phyloP scores from a whole-genome alignment of 2,888 invertebrate genomes.

The Pristionchus arcanus region DNA sequence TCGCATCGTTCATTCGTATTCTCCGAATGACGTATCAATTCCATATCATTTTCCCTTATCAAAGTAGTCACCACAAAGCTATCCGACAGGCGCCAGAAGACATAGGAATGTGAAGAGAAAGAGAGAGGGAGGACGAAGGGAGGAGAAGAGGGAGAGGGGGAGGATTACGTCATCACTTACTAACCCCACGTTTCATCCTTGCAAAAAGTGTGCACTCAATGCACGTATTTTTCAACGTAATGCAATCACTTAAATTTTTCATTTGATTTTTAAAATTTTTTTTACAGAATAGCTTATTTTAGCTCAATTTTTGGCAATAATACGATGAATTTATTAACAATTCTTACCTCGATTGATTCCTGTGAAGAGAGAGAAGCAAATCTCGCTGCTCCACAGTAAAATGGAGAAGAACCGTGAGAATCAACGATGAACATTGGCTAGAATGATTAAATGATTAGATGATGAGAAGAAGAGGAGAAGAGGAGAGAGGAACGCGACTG shows the following conservation, averaged over 20 bases:
- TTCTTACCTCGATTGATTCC: slow-evolving; percentile 5
- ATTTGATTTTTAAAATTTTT: neutral
- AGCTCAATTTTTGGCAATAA: neutral
- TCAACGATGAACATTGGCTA: slow-evolving; percentile 32
- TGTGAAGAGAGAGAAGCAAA: slow-evolving; percentile 30
- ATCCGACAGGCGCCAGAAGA: slow-evolving; percentile 12
- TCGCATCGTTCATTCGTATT: neutral
- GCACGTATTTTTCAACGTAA: neutral
- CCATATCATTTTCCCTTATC: slow-evolving; percentile 21
- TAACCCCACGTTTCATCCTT: neutral
- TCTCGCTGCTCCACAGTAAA: slow-evolving; percentile 30
- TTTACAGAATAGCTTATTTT: neutral
- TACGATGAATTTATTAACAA: too few species aligned
- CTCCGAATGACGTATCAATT: slow-evolving; percentile 17
- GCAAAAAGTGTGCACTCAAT: neutral
- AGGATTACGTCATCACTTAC: slow-evolving; percentile 34
- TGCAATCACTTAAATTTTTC: neutral
- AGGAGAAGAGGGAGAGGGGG: too few species aligned
- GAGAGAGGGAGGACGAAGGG: neutral
- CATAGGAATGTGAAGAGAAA: neutral
- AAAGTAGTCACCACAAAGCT: neutral
- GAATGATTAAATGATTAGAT: neutral
- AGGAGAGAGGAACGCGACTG: neutral
- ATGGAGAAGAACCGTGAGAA: slow-evolving; percentile 23
- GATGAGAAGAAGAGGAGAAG: neutral